phyloP scores from a whole-genome alignment of 2,888 invertebrate species.

The Xylota sylvarum region DNA sequence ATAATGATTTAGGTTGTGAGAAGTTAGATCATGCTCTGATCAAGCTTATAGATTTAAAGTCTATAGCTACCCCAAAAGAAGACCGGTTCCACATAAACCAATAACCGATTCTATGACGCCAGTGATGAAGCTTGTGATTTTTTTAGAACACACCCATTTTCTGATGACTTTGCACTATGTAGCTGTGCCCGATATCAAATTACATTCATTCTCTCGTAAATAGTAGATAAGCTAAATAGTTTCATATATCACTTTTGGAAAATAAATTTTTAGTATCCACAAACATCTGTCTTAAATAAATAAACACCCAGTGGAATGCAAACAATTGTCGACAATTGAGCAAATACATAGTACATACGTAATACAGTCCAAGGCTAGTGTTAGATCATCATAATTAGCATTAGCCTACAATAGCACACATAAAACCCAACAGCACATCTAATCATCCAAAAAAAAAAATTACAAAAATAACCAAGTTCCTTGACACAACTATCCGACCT shows the following conservation, averaged over 20 bases:
- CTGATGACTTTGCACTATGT: too few species aligned
- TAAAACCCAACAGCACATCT: neutral
- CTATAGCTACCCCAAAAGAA: too few species aligned
- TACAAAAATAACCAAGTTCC: constrained; percentile 3
- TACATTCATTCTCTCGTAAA: neutral
- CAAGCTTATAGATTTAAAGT: too few species aligned
- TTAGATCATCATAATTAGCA: constrained; percentile 43
- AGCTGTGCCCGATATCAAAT: neutral
- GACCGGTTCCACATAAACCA: too few species aligned
- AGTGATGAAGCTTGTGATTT: too few species aligned
- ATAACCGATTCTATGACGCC: too few species aligned
- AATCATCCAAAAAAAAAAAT: neutral
- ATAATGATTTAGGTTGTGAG: too few species aligned
- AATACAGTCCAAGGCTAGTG: neutral
- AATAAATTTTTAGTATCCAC: neutral
- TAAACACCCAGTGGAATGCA: constrained; percentile 3
- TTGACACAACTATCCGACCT: constrained; percentile 10
- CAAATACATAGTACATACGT: constrained; percentile 7
- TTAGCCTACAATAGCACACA: neutral
- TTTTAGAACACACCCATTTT: too few species aligned
- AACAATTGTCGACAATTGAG: constrained; percentile 19
- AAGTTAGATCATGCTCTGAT: too few species aligned
- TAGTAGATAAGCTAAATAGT: neutral
- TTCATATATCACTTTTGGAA: neutral
- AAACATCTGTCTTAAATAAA: constrained; percentile 4